These are phyloP conservation scores for Cydia amplana DNA, from an alignment of 1,140 invertebrate species.

Conservation along the genomic window DNA sequence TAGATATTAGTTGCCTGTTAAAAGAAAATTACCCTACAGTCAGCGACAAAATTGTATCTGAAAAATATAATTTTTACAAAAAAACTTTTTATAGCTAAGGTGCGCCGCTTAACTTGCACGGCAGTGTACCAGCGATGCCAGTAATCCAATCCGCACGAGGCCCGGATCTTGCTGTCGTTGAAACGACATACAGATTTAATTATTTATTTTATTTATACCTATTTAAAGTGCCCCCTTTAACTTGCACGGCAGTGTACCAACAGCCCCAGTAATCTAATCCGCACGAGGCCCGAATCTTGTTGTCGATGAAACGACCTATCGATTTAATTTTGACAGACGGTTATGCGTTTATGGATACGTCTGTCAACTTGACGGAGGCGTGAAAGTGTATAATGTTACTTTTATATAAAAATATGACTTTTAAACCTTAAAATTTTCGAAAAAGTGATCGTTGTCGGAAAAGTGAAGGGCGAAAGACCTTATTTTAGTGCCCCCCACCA, in stretches of 20 bases:
- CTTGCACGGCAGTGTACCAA: neutral
- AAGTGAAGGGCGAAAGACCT: too few species aligned
- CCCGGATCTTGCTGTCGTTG: neutral
- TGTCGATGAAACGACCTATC: neutral
- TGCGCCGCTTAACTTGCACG: neutral
- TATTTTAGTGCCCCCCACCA: too few species aligned
- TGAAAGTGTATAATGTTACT: too few species aligned
- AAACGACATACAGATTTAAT: neutral
- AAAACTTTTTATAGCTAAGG: neutral
- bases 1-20: too few species aligned
- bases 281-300: neutral
- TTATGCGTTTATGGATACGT: neutral
- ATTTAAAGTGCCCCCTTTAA: neutral
- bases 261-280: neutral
- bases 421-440: too few species aligned
- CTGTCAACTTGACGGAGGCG: neutral
- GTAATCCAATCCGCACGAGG: neutral
- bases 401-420: too few species aligned
- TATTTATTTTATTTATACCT: too few species aligned
- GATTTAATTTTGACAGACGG: neutral
- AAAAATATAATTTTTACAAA: too few species aligned
- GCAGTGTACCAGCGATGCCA: neutral
- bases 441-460: too few species aligned
- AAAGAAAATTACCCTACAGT: too few species aligned
- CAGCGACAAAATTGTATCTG: too few species aligned